Evolutionary conservation across 2,888 invertebrate species (phyloP), one percentile per base, ranked within the genome.

Genomic region (Dolichomitus sp.): DNA sequence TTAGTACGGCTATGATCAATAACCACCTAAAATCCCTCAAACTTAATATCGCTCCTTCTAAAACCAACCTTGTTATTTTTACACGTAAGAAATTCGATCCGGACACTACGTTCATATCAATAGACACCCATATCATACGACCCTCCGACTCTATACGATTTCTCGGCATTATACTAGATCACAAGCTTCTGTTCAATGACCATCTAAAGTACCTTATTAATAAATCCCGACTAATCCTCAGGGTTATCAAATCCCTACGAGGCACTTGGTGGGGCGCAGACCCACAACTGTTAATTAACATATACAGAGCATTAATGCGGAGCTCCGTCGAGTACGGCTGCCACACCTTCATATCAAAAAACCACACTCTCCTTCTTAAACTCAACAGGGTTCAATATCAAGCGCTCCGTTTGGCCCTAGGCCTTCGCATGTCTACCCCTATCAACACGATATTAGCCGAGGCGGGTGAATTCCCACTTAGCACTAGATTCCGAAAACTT

Each of bases 281-380:
- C 40, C 73, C 63, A 0, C 61, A 61, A 37, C 50, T 23, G 0
- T 9, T 73, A 11, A 48, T 73, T 1, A 61, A 50, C 23, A 7
- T 73, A 4, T 73, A 73, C 37, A 50, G 61, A 7, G 50, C 73
- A 4, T 45, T 63, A 19, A 40, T 50, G 1, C 27, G 73, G 12
- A 73, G 73, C 19, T 14, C 50, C n/a, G 19, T 73, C 2, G 73
- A 73, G 6, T 73, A 73, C n/a, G 61, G 61, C 9, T 61, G 48
- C 12, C 50, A 61, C n/a, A 17, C 19, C 23, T 9, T 61, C 12
- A 12, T 48, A 0, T 23, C 50, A 0, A 73, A 61, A 33, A 73
- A 73, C 14, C 11, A 19, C 12, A 4, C 23, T 1, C 50, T 61
- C 14, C 17, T 33, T 0, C 14, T 37, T 2, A 59, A 45, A n/a